A percentile compares a stretch with the other conserved stretches of the same genome.
Conservation (phyloP, 2,797 vertebrate genomes). For the Microchirus variegatus region DNA sequence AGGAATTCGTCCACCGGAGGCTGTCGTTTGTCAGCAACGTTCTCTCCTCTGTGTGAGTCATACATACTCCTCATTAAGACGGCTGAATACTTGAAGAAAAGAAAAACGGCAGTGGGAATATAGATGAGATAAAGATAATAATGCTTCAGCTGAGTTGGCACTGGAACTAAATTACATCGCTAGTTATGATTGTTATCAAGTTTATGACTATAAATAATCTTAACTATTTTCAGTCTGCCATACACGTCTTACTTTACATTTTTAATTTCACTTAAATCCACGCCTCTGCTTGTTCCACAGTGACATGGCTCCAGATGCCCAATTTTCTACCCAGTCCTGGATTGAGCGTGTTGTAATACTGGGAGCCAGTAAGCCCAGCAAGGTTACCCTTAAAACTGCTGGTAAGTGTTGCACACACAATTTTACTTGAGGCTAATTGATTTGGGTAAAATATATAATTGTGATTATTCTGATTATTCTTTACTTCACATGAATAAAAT, state of each 20-base stretch:
- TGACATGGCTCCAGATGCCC: slow-evolving; percentile 79
- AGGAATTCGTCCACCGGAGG: slow-evolving; percentile 84
- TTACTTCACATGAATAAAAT: too few relatives aligned
- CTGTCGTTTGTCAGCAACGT: slow-evolving; percentile 82
- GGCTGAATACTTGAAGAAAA: too few relatives aligned
- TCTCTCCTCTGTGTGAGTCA: slow-evolving; percentile 85
- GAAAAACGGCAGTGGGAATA: too few relatives aligned
- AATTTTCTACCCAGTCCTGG: slow-evolving; percentile 85
- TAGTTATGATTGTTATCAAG: too few relatives aligned
- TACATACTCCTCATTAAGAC: not conserved
- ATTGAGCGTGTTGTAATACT: slow-evolving; percentile 88
- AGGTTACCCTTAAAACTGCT: slow-evolving; percentile 75
- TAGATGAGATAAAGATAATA: too few relatives aligned
- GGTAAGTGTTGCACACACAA: slow-evolving; percentile 71
- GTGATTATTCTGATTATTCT: too few relatives aligned
- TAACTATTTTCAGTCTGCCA: not conserved
- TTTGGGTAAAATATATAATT: too few relatives aligned
- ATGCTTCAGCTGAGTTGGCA: too few relatives aligned
- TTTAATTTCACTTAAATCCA: not conserved
- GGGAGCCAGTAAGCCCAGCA: slow-evolving; percentile 84
- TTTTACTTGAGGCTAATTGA: too few relatives aligned
- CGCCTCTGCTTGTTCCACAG: slow-evolving; percentile 60
- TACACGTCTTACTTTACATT: not conserved
- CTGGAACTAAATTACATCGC: too few relatives aligned
- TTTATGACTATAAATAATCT: too few relatives aligned